A percentile compares a stretch with the other conserved stretches of the same genome.
phyloP scores from a whole-genome alignment of 2,113 vertebrate species.

The Petromus typicus region DNA sequence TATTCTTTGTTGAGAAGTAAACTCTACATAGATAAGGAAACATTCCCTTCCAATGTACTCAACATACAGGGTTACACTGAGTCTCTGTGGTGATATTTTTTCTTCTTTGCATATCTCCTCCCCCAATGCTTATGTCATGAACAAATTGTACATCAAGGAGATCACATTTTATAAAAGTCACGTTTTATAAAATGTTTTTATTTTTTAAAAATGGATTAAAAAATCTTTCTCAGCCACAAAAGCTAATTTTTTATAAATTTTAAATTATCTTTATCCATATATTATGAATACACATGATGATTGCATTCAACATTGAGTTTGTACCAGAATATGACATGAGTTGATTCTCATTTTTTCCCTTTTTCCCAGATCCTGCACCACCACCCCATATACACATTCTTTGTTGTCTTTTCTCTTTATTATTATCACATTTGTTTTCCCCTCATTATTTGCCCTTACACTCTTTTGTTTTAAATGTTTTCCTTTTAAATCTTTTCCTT shows the following conservation, averaged over 20 bases:
- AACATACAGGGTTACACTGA: not conserved
- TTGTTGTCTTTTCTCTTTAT: too few species aligned
- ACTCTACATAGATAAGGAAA: not conserved
- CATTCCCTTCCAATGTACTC: not conserved
- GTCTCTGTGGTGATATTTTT: not conserved
- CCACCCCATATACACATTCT: too few species aligned
- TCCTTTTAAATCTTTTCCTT: too few species aligned
- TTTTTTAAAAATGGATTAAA: not conserved
- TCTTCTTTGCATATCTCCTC: not conserved
- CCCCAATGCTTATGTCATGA: not conserved
- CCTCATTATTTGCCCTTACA: too few species aligned
- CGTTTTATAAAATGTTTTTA: not conserved
- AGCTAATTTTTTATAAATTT: conserved; percentile 32
- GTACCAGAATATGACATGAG: too few species aligned
- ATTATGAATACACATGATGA: too few species aligned
- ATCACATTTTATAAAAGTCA: not conserved
- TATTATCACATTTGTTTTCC: too few species aligned
- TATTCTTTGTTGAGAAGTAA: not conserved
- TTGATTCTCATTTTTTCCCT: too few species aligned
- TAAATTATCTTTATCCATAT: too few species aligned
- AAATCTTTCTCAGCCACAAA: not conserved
- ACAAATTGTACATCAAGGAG: not conserved
- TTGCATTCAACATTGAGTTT: too few species aligned
- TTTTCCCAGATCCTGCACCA: too few species aligned
- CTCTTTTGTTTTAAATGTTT: too few species aligned